A percentile compares a stretch with the other conserved stretches of the same genome.
Conservation (phyloP, 2,888 invertebrate genomes). For the Brachyopa scutellaris region DNA sequence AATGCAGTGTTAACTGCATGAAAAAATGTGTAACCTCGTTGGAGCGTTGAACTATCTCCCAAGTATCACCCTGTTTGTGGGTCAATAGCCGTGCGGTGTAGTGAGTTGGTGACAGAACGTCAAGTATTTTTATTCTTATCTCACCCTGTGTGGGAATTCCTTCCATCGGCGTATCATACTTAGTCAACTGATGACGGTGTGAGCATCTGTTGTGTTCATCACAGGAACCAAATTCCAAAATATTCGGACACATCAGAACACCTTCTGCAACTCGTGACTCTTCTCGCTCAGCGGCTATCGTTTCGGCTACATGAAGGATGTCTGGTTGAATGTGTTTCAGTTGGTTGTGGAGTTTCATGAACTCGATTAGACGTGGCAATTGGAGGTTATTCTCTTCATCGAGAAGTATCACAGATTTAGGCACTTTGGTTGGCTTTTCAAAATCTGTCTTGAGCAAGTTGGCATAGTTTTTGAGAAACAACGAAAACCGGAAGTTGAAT, state of each 20-base stretch:
- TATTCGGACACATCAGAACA: constrained; percentile 81
- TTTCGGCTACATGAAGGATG: constrained; percentile 74
- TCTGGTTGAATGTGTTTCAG: constrained; percentile 75
- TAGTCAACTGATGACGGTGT: constrained; percentile 85
- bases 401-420: constrained; percentile 83
- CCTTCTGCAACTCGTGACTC: constrained; percentile 72
- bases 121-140: constrained; percentile 55
- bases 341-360: constrained; percentile 82
- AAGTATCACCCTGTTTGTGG: constrained; percentile 74
- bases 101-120: constrained; percentile 83
- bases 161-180: constrained; percentile 81
- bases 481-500: constrained; percentile 88
- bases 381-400: constrained; percentile 85
- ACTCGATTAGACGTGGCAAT: constrained; percentile 85
- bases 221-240: constrained; percentile 87
- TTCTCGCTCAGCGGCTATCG: constrained; percentile 72
- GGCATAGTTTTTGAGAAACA: constrained; percentile 85
- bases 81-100: constrained; percentile 85
- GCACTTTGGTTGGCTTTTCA: constrained; percentile 30
- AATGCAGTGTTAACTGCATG: constrained; percentile 75
- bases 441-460: constrained; percentile 75
- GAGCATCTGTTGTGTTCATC: constrained; percentile 83
- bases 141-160: constrained; percentile 53
- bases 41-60: constrained; percentile 73
- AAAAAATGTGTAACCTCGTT: constrained; percentile 75